phyloP scores from a whole-genome alignment of 2,113 vertebrate genomes.

The Tympanuchus pallidicinctus region DNA sequence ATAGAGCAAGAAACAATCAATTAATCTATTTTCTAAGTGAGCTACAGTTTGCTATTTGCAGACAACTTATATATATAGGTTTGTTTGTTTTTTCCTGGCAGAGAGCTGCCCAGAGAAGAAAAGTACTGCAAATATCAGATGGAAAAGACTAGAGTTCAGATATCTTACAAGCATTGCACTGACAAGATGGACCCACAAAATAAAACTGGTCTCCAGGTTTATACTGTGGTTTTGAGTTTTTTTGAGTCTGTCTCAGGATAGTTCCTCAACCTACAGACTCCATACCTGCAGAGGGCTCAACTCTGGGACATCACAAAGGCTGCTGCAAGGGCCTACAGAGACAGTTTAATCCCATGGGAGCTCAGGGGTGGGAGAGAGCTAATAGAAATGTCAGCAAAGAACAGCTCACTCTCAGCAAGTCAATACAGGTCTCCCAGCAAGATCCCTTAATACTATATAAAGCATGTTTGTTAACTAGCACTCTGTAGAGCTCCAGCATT shows the following conservation, averaged over 20 bases:
- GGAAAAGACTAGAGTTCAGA: not conserved
- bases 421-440: not conserved
- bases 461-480: accelerated
- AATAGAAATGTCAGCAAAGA: not conserved
- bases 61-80: accelerated
- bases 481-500: not conserved
- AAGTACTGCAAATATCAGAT: not conserved
- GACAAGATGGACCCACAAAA: not conserved
- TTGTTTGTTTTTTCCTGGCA: accelerated
- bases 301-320: not conserved
- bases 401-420: not conserved
- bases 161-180: not conserved
- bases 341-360: not conserved
- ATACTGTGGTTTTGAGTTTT: accelerated
- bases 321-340: not conserved
- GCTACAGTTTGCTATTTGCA: not conserved
- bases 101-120: not conserved
- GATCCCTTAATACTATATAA: not conserved
- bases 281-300: not conserved
- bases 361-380: not conserved
- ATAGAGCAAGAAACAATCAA: not conserved
- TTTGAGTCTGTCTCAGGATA: not conserved
- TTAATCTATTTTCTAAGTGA: not conserved
- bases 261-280: not conserved
- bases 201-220: not conserved